Base-by-base conservation (phyloP, 1,140 invertebrate species). In the Chionoecetes opilio region DNA sequence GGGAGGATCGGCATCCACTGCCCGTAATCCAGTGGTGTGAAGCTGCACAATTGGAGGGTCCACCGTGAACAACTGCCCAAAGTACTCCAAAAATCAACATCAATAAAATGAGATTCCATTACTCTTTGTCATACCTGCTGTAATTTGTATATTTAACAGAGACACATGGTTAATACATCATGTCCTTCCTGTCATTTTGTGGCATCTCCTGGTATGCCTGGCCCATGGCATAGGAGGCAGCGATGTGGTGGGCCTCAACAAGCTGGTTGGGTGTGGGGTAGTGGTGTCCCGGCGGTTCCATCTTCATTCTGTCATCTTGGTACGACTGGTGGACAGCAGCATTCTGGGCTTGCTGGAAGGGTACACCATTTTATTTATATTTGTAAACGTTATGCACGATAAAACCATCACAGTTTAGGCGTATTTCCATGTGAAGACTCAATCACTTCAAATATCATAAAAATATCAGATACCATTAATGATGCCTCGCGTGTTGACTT, bases 61-160 rank as follows among this genome's bases (percentile, higher is more conserved):
- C n/a, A n/a, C n/a, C n/a, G n/a, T n/a, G n/a, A n/a, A n/a, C n/a
- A n/a, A n/a, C n/a, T n/a, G n/a, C n/a, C n/a, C n/a, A n/a, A n/a
- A n/a, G n/a, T n/a, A n/a, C n/a, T n/a, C n/a, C n/a, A n/a, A n/a
- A n/a, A n/a, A n/a, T n/a, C n/a, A n/a, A n/a, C n/a, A n/a, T n/a
- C n/a, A n/a, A n/a, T n/a, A n/a, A n/a, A n/a, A n/a, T n/a, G n/a
- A n/a, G 21, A 53, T 53, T 53, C 9, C 21, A 53, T 53, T 53
- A 2, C 46, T n/a, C 63, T n/a, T n/a, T n/a, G n/a, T n/a, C 63
- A 75, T 75, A 75, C 63, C 63, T 75, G 63, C 21, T 75, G 63
- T 75, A n/a, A 75, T 75, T 75, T 75, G 63, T 75, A 75, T 75
- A n/a, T n/a, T 75, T 75, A 75, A 75, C 63, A 75, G 63, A 75